Evolutionary conservation across 2,888 invertebrate genomes (phyloP).

Genomic region (Hypsopygia costalis): DNA sequence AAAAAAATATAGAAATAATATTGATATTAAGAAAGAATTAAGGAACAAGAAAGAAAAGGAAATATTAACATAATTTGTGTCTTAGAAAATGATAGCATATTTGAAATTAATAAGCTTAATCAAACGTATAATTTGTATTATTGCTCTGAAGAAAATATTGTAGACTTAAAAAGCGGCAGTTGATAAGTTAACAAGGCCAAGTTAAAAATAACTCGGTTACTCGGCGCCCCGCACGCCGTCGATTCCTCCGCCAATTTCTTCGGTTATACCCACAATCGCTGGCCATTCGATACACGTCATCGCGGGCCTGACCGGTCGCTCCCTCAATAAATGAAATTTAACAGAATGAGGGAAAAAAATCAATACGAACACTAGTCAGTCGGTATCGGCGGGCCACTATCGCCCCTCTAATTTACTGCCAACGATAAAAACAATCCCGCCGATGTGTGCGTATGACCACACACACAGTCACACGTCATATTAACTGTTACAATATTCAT

Average conservation of each 20-base stretch:
- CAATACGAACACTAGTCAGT: slow-evolving; percentile 65
- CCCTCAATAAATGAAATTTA: slow-evolving; percentile 80
- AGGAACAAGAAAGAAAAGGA: too few relatives aligned
- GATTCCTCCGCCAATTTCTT: slow-evolving; percentile 25
- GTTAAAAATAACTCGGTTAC: slow-evolving; percentile 5
- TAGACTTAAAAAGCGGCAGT: too few relatives aligned
- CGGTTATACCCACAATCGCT: slow-evolving; percentile 16
- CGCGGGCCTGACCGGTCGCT: slow-evolving; percentile 54
- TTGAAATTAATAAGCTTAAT: too few relatives aligned
- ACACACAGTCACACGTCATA: slow-evolving; percentile 31
- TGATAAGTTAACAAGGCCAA: slow-evolving; percentile 8
- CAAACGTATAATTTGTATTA: too few relatives aligned
- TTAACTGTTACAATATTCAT: slow-evolving; percentile 60
- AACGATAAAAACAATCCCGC: slow-evolving; percentile 68
- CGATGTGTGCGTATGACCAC: slow-evolving; percentile 40
- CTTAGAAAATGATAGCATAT: too few relatives aligned
- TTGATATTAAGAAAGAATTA: too few relatives aligned
- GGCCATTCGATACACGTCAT: slow-evolving; percentile 42
- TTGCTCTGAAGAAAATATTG: too few relatives aligned
- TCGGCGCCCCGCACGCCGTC: not conserved
- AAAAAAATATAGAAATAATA: too few relatives aligned
- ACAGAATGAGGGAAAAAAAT: slow-evolving; percentile 80
- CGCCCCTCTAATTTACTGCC: slow-evolving; percentile 73
- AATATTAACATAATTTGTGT: too few relatives aligned
- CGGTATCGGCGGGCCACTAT: slow-evolving; percentile 61